phyloP scores from a whole-genome alignment of 2,797 vertebrate genomes.

The Luscinia luscinia region DNA sequence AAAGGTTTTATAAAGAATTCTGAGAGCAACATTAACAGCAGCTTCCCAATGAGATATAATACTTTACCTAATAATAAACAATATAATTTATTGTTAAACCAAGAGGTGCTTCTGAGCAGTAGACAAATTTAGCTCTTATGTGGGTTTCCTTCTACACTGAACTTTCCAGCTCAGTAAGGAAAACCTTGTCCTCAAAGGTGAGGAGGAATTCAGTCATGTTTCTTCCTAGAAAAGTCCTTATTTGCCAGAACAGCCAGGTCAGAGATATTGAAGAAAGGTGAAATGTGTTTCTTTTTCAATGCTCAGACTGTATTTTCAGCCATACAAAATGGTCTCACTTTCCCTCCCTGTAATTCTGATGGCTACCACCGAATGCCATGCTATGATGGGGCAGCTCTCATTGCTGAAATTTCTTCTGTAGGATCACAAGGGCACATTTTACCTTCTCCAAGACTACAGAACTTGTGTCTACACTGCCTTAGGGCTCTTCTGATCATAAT shows the following conservation, averaged over 20 bases:
- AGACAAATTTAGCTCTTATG: neutral
- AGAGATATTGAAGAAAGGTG: accelerated
- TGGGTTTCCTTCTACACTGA: neutral
- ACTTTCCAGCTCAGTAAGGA: neutral
- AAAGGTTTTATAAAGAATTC: neutral
- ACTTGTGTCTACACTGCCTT: neutral
- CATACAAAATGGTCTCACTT: neutral
- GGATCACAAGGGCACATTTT: neutral
- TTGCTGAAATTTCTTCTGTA: neutral
- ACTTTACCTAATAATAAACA: neutral
- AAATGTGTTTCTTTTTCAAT: neutral
- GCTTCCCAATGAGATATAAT: neutral
- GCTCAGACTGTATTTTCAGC: neutral
- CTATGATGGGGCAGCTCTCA: neutral
- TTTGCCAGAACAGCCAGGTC: neutral
- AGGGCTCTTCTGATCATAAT: neutral
- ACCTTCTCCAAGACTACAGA: neutral
- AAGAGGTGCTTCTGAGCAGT: neutral
- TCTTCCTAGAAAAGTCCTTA: neutral
- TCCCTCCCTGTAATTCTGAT: neutral
- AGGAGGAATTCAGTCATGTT: neutral
- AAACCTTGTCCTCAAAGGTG: neutral
- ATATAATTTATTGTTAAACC: neutral
- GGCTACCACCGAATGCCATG: neutral
- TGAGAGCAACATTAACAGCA: neutral